Conservation (phyloP, 2,113 vertebrate genomes). For the Dromiciops gliroides region DNA sequence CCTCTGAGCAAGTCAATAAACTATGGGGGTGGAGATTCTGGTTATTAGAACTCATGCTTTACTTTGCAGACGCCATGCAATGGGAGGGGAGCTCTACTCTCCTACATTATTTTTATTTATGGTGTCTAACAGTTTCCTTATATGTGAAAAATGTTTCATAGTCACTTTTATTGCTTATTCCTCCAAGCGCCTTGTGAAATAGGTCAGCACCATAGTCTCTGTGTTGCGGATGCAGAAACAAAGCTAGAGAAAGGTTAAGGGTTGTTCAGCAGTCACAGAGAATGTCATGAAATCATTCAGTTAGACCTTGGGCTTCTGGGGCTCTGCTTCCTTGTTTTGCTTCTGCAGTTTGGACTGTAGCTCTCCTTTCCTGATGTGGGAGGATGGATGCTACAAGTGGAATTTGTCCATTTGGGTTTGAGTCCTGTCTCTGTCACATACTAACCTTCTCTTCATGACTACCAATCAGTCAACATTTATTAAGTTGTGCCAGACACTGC, state of each 20-base stretch:
- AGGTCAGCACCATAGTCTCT: neutral
- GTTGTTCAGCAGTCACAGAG: slow-evolving; percentile 40
- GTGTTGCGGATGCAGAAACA: neutral
- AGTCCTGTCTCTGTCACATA: neutral
- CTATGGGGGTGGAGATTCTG: neutral
- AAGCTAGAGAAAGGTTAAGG: slow-evolving; percentile 31
- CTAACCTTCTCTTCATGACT: neutral
- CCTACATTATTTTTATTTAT: slow-evolving; percentile 33
- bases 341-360: slow-evolving; percentile 25
- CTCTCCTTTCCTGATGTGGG: neutral
- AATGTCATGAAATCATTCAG: slow-evolving; percentile 64
- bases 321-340: slow-evolving; percentile 44
- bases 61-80: neutral
- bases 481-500: neutral
- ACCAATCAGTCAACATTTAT: neutral
- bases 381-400: neutral
- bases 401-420: neutral
- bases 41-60: neutral
- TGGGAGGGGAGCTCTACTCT: slow-evolving; percentile 17
- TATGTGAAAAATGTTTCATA: slow-evolving; percentile 13
- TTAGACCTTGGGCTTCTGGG: slow-evolving; percentile 4
- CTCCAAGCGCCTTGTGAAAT: neutral
- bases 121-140: slow-evolving; percentile 2
- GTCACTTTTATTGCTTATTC: slow-evolving; percentile 16
- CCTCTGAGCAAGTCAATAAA: neutral